phyloP scores from a whole-genome alignment of 2,888 invertebrate species.

The Patella ulyssiponensis region DNA sequence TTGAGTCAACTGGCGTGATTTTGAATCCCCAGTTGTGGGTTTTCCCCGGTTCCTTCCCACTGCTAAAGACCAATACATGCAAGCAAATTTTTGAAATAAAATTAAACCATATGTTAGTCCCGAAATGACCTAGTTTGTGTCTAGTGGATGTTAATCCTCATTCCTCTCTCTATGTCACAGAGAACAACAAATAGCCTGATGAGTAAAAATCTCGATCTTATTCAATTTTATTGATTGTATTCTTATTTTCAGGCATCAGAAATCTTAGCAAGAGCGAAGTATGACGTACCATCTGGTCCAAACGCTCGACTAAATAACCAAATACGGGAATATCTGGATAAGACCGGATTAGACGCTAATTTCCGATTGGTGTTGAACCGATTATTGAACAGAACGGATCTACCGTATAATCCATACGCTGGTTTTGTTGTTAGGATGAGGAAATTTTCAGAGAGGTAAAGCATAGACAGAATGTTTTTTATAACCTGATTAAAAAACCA shows the following conservation, averaged over 20 bases:
- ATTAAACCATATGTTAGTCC: too few relatives aligned
- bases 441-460: slow-evolving; percentile 55
- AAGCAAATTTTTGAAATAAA: too few relatives aligned
- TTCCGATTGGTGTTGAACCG: slow-evolving; percentile 50
- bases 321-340: slow-evolving; percentile 55
- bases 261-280: slow-evolving; percentile 17
- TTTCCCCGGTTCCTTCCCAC: too few relatives aligned
- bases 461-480: background rate
- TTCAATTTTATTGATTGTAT: background rate
- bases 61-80: too few relatives aligned
- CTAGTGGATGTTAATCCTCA: too few relatives aligned
- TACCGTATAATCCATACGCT: slow-evolving; percentile 68
- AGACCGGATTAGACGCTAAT: slow-evolving; percentile 55
- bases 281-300: slow-evolving; percentile 28
- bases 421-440: slow-evolving; percentile 57
- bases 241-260: slow-evolving; percentile 6
- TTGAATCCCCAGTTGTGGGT: too few relatives aligned
- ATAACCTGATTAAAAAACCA: background rate
- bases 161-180: too few relatives aligned
- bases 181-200: too few relatives aligned
- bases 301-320: slow-evolving; percentile 32
- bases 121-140: too few relatives aligned
- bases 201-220: background rate
- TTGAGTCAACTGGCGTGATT: too few relatives aligned
- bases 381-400: slow-evolving; percentile 51